Conservation (phyloP, 2,888 invertebrate genomes). For the Serripes groenlandicus region DNA sequence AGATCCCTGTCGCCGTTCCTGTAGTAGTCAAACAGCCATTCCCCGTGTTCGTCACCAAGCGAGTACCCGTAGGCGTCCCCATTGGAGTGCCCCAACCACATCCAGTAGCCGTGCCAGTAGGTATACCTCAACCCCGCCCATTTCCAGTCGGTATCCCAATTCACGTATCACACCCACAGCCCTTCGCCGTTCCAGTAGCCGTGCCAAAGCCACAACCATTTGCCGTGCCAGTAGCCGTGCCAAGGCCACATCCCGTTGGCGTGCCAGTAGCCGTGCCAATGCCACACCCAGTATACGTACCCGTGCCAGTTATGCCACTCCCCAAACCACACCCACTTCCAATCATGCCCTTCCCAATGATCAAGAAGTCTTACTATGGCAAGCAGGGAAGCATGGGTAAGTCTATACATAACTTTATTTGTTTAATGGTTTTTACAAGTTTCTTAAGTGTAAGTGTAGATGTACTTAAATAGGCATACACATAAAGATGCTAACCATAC, state of each 20-base stretch:
- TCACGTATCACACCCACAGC: too few species aligned
- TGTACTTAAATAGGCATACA: neutral
- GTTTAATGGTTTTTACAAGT: neutral
- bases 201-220: constrained; percentile 1
- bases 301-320: constrained; percentile 10
- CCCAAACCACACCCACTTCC: constrained; percentile 13
- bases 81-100: constrained; percentile 1
- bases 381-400: too few species aligned
- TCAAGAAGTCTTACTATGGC: constrained; percentile 12
- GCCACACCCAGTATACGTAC: neutral
- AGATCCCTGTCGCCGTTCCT: constrained; percentile 4
- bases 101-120: constrained; percentile 9
- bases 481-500: neutral
- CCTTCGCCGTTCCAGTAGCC: neutral
- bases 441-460: neutral
- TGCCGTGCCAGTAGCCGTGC: neutral
- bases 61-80: constrained; percentile 1
- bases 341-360: constrained; percentile 13
- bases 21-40: neutral
- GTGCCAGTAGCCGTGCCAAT: neutral
- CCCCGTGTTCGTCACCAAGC: too few species aligned
- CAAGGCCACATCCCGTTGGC: neutral
- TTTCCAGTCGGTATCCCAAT: constrained; percentile 3
- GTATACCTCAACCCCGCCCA: neutral
- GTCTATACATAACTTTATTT: too few species aligned